Conservation (phyloP, 2,113 vertebrate genomes). For the Zapus hudsonius region DNA sequence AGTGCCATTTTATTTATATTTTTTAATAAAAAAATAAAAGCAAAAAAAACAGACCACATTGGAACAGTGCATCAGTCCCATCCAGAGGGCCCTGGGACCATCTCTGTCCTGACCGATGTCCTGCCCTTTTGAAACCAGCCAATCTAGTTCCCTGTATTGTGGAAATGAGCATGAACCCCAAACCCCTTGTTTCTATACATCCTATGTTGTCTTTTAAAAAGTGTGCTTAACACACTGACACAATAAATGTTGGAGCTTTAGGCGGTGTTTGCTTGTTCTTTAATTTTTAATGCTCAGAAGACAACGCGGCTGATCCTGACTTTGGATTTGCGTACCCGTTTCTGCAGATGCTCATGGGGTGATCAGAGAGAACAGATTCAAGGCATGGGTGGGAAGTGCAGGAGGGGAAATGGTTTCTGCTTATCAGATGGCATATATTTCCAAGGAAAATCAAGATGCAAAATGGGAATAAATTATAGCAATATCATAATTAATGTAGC, state of each 20-base stretch:
- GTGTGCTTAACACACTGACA: constrained; percentile 85
- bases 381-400: constrained; percentile 41
- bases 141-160: constrained; percentile 74
- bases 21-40: constrained; percentile 88
- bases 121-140: constrained; percentile 80
- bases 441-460: constrained; percentile 68
- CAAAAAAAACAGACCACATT: constrained; percentile 76
- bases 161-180: constrained; percentile 81
- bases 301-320: constrained; percentile 70
- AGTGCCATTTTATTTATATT: constrained; percentile 91
- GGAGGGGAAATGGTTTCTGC: constrained; percentile 44
- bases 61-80: constrained; percentile 79
- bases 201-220: constrained; percentile 84
- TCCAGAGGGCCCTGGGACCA: constrained; percentile 78
- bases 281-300: constrained; percentile 83
- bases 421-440: constrained; percentile 54
- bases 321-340: constrained; percentile 67
- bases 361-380: constrained; percentile 23
- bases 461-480: constrained; percentile 67
- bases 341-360: constrained; percentile 41
- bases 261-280: constrained; percentile 87
- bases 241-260: constrained; percentile 91
- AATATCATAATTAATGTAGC: constrained; percentile 57
- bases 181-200: constrained; percentile 83
- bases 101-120: constrained; percentile 65